These are phyloP conservation scores for Aphodius granarius DNA, from an alignment of 2,888 invertebrate genomes.

Conservation along the genomic window DNA sequence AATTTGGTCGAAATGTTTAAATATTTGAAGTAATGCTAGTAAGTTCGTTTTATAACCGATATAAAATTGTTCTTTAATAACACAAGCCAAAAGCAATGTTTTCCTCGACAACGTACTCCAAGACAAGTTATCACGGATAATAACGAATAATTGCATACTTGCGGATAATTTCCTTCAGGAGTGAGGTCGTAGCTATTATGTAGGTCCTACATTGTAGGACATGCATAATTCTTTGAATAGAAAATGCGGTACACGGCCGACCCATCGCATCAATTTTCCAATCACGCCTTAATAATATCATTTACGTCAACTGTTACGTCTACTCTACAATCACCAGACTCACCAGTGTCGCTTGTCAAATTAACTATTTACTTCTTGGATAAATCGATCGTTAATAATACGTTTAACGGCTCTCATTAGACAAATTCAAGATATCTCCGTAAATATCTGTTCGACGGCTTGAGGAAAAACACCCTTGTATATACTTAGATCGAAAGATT, in stretches of 20 bases:
- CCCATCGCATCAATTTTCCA: not conserved
- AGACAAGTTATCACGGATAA: too few species aligned
- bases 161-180: not conserved
- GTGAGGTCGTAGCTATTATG: not conserved
- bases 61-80: too few species aligned
- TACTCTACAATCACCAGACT: too few species aligned
- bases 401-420: not conserved
- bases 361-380: not conserved
- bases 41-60: too few species aligned
- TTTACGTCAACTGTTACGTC: not conserved
- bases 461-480: too few species aligned
- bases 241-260: not conserved
- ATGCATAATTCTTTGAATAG: not conserved
- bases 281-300: not conserved
- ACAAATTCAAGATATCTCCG: not conserved
- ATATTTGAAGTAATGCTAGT: too few species aligned
- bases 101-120: too few species aligned
- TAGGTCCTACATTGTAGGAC: not conserved
- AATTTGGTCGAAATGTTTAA: too few species aligned
- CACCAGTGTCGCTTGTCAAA: not conserved
- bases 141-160: not conserved
- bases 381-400: not conserved
- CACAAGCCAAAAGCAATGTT: too few species aligned
- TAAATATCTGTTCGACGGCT: too few species aligned
- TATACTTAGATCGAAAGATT: too few species aligned